A percentile compares a stretch with the other conserved stretches of the same genome.
phyloP scores from a whole-genome alignment of 2,797 vertebrate genomes.

The Oceanodroma leucorhoa region DNA sequence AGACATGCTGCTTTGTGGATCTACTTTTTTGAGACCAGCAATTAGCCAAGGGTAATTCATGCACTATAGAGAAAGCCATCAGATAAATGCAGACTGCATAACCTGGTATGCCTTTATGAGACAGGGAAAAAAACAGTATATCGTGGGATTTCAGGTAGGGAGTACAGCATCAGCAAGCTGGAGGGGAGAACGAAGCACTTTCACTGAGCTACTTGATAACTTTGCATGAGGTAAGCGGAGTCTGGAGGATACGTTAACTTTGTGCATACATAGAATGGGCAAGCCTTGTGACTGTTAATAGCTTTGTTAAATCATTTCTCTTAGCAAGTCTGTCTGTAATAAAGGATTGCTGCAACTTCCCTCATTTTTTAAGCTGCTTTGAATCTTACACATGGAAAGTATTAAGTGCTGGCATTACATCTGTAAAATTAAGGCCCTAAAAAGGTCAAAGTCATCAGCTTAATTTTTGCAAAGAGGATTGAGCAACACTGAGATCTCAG shows the following conservation, averaged over 20 bases:
- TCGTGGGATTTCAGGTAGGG: not conserved
- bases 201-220: constrained; percentile 21
- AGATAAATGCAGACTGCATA: not conserved
- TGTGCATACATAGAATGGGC: not conserved
- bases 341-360: constrained; percentile 46
- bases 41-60: not conserved
- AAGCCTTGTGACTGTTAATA: constrained; percentile 48
- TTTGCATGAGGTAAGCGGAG: constrained; percentile 10
- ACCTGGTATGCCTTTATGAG: not conserved
- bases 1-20: not conserved
- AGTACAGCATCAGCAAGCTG: not conserved
- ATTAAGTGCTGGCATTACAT: constrained; percentile 31
- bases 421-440: constrained; percentile 46
- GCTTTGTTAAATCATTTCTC: constrained; percentile 61
- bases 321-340: constrained; percentile 17
- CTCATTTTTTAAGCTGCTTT: constrained; percentile 58
- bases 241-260: constrained; percentile 29
- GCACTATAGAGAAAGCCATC: not conserved
- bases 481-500: not conserved
- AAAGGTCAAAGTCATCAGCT: constrained; percentile 62
- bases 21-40: not conserved
- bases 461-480: constrained; percentile 36
- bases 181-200: not conserved
- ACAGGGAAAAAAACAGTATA: not conserved
- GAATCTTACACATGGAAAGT: constrained; percentile 38